phyloP scores from a whole-genome alignment of 2,113 vertebrate species.

The Speoplatyrhinus poulsoni region DNA sequence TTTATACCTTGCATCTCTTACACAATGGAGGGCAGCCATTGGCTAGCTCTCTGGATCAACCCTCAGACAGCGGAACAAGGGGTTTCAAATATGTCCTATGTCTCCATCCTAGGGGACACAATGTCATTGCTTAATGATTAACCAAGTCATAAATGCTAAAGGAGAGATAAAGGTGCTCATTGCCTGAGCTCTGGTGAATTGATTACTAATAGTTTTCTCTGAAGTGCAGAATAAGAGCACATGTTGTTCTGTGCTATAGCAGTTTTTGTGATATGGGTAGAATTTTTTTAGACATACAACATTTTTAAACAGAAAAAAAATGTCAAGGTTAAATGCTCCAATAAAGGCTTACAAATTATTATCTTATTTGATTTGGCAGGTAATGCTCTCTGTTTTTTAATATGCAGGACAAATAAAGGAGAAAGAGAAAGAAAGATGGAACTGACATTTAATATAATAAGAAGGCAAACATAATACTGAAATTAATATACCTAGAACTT shows the following conservation, averaged over 20 bases:
- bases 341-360: not conserved
- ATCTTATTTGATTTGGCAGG: not conserved
- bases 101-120: slow-evolving; percentile 71
- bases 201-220: slow-evolving; percentile 74
- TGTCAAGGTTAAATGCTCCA: slow-evolving; percentile 45
- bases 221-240: slow-evolving; percentile 54
- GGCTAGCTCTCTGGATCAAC: slow-evolving; percentile 65
- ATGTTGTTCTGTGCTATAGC: slow-evolving; percentile 50
- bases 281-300: slow-evolving; percentile 33
- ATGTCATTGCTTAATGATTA: slow-evolving; percentile 78
- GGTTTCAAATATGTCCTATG: slow-evolving; percentile 74
- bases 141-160: slow-evolving; percentile 75
- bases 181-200: slow-evolving; percentile 57
- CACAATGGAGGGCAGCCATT: slow-evolving; percentile 57
- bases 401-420: too few relatives aligned
- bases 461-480: not conserved
- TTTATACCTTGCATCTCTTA: slow-evolving; percentile 67
- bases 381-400: too few relatives aligned
- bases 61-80: slow-evolving; percentile 55
- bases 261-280: slow-evolving; percentile 54
- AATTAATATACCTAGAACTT: not conserved
- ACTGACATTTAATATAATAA: not conserved
- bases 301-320: slow-evolving; percentile 12
- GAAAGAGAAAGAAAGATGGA: not conserved
- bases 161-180: slow-evolving; percentile 65